These are phyloP conservation scores for Sitta europaea DNA, from an alignment of 2,113 vertebrate genomes.

Conservation along the genomic window DNA sequence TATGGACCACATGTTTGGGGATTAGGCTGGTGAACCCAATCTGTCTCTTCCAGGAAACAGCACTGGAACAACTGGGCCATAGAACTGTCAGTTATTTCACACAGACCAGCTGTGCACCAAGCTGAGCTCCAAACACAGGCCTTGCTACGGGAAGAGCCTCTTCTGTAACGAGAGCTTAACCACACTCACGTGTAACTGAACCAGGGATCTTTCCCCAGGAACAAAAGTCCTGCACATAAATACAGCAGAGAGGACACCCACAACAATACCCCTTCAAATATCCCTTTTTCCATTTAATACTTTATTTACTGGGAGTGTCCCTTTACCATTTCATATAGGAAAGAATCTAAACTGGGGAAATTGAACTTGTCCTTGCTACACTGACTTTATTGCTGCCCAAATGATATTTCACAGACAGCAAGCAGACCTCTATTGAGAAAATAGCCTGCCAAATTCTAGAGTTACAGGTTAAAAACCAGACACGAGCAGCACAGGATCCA, in stretches of 20 bases:
- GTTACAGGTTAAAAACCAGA: conserved; percentile 26
- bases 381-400: background rate
- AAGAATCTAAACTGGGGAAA: background rate
- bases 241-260: background rate
- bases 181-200: background rate
- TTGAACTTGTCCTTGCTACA: background rate
- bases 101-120: background rate
- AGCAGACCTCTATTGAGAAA: background rate
- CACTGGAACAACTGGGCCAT: conserved; percentile 1
- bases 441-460: background rate
- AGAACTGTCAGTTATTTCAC: conserved; percentile 26
- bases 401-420: background rate
- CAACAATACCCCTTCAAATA: background rate
- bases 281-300: background rate
- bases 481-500: background rate
- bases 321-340: background rate
- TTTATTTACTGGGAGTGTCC: background rate
- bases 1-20: conserved; percentile 50
- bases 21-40: conserved; percentile 42
- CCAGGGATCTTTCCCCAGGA: background rate
- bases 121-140: background rate
- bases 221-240: too few species aligned
- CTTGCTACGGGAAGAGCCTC: background rate
- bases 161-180: background rate
- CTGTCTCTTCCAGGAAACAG: conserved; percentile 27